These are phyloP conservation scores for Puffinus mauretanicus DNA, from an alignment of 2,113 vertebrate species.

Conservation along the genomic window DNA sequence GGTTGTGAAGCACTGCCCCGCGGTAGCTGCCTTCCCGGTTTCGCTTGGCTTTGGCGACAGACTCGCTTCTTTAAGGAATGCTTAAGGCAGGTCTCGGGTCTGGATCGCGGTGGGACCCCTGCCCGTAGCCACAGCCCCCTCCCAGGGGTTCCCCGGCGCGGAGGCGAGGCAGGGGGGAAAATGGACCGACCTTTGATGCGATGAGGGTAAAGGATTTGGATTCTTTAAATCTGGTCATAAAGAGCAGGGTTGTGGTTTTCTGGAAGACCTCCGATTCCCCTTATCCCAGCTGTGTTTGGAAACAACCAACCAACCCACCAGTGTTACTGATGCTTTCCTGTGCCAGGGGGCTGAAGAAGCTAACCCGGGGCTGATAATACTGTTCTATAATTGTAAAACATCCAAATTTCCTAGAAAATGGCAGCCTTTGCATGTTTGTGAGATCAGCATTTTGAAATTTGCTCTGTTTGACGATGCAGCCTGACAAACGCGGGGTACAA, in stretches of 20 bases:
- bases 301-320: neutral
- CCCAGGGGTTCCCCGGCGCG: neutral
- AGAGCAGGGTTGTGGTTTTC: neutral
- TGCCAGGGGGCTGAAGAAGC: neutral
- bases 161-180: neutral
- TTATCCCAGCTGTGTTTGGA: neutral
- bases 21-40: neutral
- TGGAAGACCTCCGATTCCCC: neutral
- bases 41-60: neutral
- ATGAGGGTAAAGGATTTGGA: neutral
- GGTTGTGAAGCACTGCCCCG: neutral
- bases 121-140: neutral
- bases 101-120: neutral
- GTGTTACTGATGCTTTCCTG: neutral
- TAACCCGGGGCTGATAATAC: rapidly evolving
- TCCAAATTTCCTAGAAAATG: neutral
- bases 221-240: neutral
- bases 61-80: neutral
- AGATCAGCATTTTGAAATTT: neutral
- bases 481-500: no score
- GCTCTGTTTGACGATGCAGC: neutral
- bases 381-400: no score
- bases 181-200: rapidly evolving
- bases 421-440: rapidly evolving
- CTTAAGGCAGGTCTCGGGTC: neutral